Percentiles rank a stretch among this genome's conserved stretches.
phyloP scores from a whole-genome alignment of 2,888 invertebrate species.

The Eubasilissa splendida region DNA sequence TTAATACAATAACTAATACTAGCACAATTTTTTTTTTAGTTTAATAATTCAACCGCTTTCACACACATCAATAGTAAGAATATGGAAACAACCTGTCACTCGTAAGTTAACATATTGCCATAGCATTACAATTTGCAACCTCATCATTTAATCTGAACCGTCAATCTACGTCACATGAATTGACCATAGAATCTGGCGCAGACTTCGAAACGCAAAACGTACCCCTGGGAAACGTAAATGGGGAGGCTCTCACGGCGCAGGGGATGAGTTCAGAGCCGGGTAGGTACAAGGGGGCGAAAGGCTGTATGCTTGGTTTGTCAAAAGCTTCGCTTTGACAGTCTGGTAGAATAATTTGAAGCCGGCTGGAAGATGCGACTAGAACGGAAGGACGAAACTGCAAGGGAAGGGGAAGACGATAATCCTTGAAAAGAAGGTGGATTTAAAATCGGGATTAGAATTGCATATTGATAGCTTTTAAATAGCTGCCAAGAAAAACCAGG shows the following conservation, averaged over 20 bases:
- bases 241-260: slow-evolving; percentile 6
- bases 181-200: slow-evolving; percentile 26
- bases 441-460: neutral
- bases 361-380: slow-evolving; percentile 40
- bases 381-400: slow-evolving; percentile 27
- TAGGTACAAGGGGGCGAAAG: slow-evolving; percentile 37
- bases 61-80: no score
- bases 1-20: no score
- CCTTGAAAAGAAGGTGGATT: slow-evolving; percentile 11
- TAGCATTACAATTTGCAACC: no score
- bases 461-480: neutral
- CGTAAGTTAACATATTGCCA: no score
- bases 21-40: no score
- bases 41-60: no score
- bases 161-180: neutral
- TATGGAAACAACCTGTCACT: no score
- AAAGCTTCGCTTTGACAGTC: slow-evolving; percentile 58
- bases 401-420: slow-evolving; percentile 18
- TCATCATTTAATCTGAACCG: no score
- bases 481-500: neutral
- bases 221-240: slow-evolving; percentile 8
- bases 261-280: slow-evolving; percentile 16
- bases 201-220: slow-evolving; percentile 44
- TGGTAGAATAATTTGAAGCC: slow-evolving; percentile 48
- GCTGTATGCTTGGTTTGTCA: slow-evolving; percentile 58